phyloP scores from a whole-genome alignment of 2,113 vertebrate genomes.

The Sprattus sprattus region DNA sequence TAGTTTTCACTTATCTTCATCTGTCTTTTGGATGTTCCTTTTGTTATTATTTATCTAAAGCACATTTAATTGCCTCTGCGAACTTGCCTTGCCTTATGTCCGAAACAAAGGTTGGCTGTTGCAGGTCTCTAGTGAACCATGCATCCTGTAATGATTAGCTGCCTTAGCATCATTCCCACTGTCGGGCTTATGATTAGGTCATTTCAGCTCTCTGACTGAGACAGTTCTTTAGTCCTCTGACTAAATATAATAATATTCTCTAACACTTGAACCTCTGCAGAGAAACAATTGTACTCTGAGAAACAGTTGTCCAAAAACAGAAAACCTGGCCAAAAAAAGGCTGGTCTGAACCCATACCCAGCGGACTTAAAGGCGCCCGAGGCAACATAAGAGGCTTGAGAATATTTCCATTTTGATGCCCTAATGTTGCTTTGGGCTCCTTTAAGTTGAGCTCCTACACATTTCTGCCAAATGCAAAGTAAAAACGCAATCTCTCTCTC shows the following conservation, averaged over 20 bases:
- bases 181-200: background rate
- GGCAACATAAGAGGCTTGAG: no score
- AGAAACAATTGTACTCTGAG: background rate
- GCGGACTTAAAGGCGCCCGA: no score
- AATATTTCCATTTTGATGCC: no score
- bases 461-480: background rate
- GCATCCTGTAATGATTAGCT: background rate
- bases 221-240: background rate
- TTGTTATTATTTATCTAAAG: no score
- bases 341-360: background rate
- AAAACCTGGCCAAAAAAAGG: background rate
- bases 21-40: no score
- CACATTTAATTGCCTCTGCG: no score
- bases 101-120: constrained; percentile 12
- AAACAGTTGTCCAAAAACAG: background rate
- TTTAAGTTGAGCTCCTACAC: background rate
- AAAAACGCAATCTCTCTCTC: background rate
- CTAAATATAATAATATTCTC: background rate
- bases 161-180: background rate
- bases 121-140: background rate
- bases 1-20: no score
- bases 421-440: no score
- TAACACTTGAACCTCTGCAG: background rate
- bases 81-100: no score
- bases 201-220: background rate